Evolutionary conservation across 2,888 invertebrate genomes (phyloP), one percentile per base, ranked within the genome.

Genomic region (Apamea epomidion): DNA sequence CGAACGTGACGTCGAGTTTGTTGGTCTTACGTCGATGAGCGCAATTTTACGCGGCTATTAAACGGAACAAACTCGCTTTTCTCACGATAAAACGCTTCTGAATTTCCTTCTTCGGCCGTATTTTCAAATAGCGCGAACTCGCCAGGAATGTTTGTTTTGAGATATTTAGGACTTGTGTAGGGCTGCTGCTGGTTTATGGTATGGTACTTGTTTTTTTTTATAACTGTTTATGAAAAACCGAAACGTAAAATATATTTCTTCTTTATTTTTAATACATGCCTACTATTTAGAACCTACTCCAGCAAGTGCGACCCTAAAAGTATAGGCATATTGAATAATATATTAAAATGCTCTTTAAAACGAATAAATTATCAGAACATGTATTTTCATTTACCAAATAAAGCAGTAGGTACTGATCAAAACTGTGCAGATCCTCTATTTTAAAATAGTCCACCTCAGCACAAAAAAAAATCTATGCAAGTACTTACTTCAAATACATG

Each of bases 121-220:
- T 94, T 94, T 94, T 91, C 91, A 90, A 94, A 94, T 91, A 91
- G 92, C 90, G 91, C 83, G 88, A 91, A 91, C 89, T 91, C 90
- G 89, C 89, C 81, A 87, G 93, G 91, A 94, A 94, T 95, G 94
- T 94, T 94, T 94, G 93, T 94, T 94, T 92, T 92, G 91, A 93
- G 92, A 94, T 94, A 92, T 93, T 94, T 93, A 92, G 92, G 90
- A 88, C 90, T 85, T 58, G 68, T 18, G 70, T 68, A 90, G 86
- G 87, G 90, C 85, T 92, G 90, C 85, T 90, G 85, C 91, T 90
- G 91, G 83, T 88, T 88, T 86, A 87, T 92, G 89, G 58, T 12
- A 92, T 90, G 92, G 18, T 51, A 21, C 14, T 58, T 68, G 7
- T 32, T 16, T 74, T n/a, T 14, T 60, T 42, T 45, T 45, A 1